phyloP scores from a whole-genome alignment of 1,140 invertebrate species.

The Mya arenaria region DNA sequence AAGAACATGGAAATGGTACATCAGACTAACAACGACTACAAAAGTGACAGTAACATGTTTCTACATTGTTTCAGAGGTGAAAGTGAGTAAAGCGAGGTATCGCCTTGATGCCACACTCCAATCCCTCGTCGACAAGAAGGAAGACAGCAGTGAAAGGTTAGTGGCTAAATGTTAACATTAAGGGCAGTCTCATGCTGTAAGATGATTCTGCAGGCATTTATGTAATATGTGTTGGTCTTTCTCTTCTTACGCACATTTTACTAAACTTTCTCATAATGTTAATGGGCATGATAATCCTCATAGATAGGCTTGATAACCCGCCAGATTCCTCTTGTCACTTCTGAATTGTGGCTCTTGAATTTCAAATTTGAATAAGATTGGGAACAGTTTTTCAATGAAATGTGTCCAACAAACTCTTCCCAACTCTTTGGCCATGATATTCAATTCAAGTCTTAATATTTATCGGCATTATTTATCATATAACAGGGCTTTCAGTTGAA shows the following conservation, averaged over 20 bases:
- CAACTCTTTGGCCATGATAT: too few relatives aligned
- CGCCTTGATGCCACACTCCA: slow-evolving; percentile 69
- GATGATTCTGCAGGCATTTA: neutral
- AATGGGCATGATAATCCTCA: neutral
- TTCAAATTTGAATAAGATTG: too few relatives aligned
- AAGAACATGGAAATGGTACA: too few relatives aligned
- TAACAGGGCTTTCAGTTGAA: too few relatives aligned
- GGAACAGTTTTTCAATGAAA: too few relatives aligned
- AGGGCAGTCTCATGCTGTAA: neutral
- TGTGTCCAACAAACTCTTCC: too few relatives aligned
- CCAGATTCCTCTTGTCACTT: neutral
- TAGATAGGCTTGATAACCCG: neutral
- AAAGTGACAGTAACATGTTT: too few relatives aligned
- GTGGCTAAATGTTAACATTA: neutral
- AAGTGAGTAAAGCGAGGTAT: slow-evolving; percentile 65
- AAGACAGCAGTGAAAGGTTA: slow-evolving; percentile 59
- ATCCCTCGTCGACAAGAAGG: slow-evolving; percentile 68
- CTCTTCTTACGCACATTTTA: neutral
- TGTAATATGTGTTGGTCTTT: neutral
- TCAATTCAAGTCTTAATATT: too few relatives aligned
- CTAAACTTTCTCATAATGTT: too few relatives aligned
- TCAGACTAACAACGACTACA: too few relatives aligned
- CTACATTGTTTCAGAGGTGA: neutral
- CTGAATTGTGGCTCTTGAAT: neutral
- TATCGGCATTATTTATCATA: too few relatives aligned